phyloP scores from a whole-genome alignment of 1,140 invertebrate species.

The Drosophila arawakana region DNA sequence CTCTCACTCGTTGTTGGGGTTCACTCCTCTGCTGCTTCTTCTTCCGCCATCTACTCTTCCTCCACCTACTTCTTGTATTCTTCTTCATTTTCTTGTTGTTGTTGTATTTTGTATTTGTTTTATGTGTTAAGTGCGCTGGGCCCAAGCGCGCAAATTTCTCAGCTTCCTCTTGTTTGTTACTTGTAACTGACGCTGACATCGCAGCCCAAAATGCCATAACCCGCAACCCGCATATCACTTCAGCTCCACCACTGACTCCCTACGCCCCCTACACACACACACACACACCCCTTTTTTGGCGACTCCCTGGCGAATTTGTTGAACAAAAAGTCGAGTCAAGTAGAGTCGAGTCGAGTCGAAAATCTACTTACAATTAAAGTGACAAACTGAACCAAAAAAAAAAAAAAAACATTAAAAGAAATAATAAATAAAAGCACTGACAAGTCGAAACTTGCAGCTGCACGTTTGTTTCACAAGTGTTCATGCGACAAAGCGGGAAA shows the following conservation, averaged over 20 bases:
- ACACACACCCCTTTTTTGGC: neutral
- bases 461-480: conserved; percentile 9
- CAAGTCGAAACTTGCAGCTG: conserved; percentile 21
- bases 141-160: conserved; percentile 71
- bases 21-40: conserved; percentile 7
- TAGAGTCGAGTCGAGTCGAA: conserved; percentile 45
- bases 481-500: neutral
- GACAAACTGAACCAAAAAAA: conserved; percentile 34
- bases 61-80: neutral
- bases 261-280: neutral
- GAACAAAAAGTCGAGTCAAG: conserved; percentile 29
- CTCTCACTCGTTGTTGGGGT: conserved; percentile 47
- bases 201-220: conserved; percentile 64
- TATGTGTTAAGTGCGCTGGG: conserved; percentile 82
- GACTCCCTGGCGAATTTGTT: conserved; percentile 21
- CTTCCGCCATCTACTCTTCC: neutral
- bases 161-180: conserved; percentile 12
- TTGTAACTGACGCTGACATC: conserved; percentile 72
- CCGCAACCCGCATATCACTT: conserved; percentile 4
- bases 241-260: no score
- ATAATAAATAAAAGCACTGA: neutral
- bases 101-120: conserved; percentile 72
- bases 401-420: no score
- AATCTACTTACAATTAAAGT: conserved; percentile 71
- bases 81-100: conserved; percentile 37